Base-by-base conservation (phyloP, 1,140 invertebrate genomes). In the Caenorhabditis inopinata region DNA sequence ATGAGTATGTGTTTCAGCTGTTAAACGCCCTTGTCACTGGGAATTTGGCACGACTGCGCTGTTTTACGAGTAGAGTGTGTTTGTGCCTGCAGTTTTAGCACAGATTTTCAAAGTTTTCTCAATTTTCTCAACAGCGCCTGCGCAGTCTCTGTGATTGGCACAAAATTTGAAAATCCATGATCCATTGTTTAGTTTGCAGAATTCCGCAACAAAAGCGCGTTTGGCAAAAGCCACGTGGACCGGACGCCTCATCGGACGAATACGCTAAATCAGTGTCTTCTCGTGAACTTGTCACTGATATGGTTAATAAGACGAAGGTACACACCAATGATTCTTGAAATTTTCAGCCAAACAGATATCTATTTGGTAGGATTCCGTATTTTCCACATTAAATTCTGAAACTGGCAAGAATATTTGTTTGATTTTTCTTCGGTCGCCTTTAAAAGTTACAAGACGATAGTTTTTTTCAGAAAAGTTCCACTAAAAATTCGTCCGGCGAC, bases 191-290 rank as follows among this genome's bases (percentile, higher is more conserved):
- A 11, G 4, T 18, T 38, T 68, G 0, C 58, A 68, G 58, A 68
- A 68, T 68, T 32, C 16, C 58, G 11, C 58, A 68, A 42, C 58
- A 68, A 68, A 23, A 25, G 27, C 58, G 58, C n/a, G 32, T 68
- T 3, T 68, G 58, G 58, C 58, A 68, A 18, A 68, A 68, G 32
- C 58, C 58, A 38, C 58, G 58, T 68, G 58, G 58, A 42, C 58
- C 58, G 5, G 58, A 68, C 7, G n/a, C 58, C 29, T 14, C n/a
- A 21, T 68, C 58, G 6, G 58, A 38, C 1, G 58, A 68, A 21
- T 68, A 38, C 58, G 58, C 58, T 1, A 35, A 38, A 35, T 68
- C 58, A 2, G 58, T 68, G n/a, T 68, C 58, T 1, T 68, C 58
- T 35, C 32, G 58, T 9, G 58, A 68, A n/a, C 38, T 68, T 9